These are phyloP conservation scores for Alosa sapidissima DNA, from an alignment of 2,797 vertebrate species.

Conservation along the genomic window DNA sequence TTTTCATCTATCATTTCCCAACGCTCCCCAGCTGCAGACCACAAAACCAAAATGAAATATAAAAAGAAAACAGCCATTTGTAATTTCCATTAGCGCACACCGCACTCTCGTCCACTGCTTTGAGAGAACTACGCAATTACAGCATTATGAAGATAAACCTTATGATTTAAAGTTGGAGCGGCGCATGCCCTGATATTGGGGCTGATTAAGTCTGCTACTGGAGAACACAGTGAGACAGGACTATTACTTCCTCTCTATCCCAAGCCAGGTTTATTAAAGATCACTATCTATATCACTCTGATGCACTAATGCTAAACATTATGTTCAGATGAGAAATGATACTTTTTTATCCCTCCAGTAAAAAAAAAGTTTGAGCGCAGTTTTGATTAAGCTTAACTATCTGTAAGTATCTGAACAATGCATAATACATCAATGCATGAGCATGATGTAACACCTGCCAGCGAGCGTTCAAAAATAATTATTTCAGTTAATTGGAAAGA, in stretches of 20 bases:
- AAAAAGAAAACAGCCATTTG: not conserved
- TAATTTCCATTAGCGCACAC: not conserved
- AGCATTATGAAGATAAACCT: slow-evolving; percentile 9
- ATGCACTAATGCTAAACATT: not conserved
- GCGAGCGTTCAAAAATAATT: not conserved
- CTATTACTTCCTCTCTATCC: slow-evolving; percentile 7
- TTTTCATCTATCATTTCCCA: not conserved
- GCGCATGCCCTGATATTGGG: not conserved
- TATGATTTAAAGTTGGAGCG: not conserved
- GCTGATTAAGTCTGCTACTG: not conserved
- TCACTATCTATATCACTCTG: not conserved
- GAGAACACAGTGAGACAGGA: not conserved
- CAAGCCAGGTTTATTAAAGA: slow-evolving; percentile 21
- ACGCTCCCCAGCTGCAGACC: not conserved
- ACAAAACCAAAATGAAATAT: not conserved
- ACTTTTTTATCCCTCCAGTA: not conserved
- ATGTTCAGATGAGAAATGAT: not conserved
- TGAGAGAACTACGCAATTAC: slow-evolving; percentile 3
- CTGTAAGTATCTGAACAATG: not conserved
- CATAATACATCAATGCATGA: not conserved
- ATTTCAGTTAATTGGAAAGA: slow-evolving; percentile 11
- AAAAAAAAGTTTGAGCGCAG: not conserved
- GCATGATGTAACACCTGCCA: slow-evolving; percentile 7
- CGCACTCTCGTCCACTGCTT: not conserved
- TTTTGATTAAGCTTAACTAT: not conserved